Base-by-base conservation (phyloP, 2,888 invertebrate genomes). In the Cordilura impudica region DNA sequence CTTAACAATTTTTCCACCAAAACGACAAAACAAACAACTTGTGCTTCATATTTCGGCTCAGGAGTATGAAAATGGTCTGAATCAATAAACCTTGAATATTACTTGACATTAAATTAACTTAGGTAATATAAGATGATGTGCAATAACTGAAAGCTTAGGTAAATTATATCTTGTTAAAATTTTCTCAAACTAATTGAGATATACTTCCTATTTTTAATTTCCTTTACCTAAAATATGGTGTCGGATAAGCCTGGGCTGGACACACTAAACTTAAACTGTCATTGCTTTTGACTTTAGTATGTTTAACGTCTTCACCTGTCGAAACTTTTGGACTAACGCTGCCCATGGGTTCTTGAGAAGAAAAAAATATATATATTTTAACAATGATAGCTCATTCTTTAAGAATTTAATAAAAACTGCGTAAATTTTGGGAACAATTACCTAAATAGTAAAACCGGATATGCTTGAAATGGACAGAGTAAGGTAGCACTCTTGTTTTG, bases 241-340 rank as follows among this genome's bases (percentile, higher is more conserved):
- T 91, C 21, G 93, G 93, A 89, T 91, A 93, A 29, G 93, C 94
- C 91, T 95, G 95, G 73, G 94, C 94, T 58, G 94, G 94, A 87
- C 95, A 95, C 83, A 93, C 91, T 81, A 95, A 91, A 65, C 93
- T 92, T 83, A 93, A 85, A 73, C 91, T 91, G 71, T 87, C 85
- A 16, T 84, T 84, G 12, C 70, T 23, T 43, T 80, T 77, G 10
- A 80, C 76, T 29, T 81, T 81, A 5, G 81, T 73, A 72, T 89
- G 87, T 72, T 88, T 88, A 18, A 88, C 85, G 83, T 90, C 90
- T 79, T 91, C 91, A 4, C 90, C 88, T 43, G 90, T 90, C 7
- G 88, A 89, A 53, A 93, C 91, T 89, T 93, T 93, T 10, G 93
- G 93, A 81, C 91, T 90, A 53, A 92, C 92, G 83, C 92, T 92